A percentile compares a stretch with the other conserved stretches of the same genome.
phyloP scores from a whole-genome alignment of 1,140 invertebrate genomes.

The Zaprionus davidi region DNA sequence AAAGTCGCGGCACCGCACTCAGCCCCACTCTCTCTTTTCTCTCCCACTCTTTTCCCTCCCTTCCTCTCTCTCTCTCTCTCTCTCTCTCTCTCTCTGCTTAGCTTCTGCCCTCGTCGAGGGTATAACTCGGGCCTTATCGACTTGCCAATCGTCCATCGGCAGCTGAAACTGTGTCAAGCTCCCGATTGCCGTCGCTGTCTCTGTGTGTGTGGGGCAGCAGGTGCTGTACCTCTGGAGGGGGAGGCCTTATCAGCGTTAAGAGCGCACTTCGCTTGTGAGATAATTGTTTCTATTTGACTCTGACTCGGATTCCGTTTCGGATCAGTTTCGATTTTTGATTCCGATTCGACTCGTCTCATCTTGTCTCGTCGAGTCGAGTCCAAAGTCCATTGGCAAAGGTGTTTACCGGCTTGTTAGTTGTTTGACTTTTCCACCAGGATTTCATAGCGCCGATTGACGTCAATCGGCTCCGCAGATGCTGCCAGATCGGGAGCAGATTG shows the following conservation, averaged over 20 bases:
- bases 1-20: conserved; percentile 50
- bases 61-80: not conserved
- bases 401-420: conserved; percentile 40
- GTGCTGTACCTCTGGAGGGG: conserved; percentile 8
- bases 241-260: conserved; percentile 27
- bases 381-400: conserved; percentile 45
- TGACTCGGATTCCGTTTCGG: conserved; percentile 2
- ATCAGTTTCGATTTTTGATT: conserved; percentile 9
- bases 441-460: conserved; percentile 45
- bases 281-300: not conserved
- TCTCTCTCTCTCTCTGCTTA: not conserved
- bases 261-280: conserved; percentile 8
- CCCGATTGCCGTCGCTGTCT: conserved; percentile 3
- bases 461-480: conserved; percentile 32
- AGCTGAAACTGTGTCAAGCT: conserved; percentile 47
- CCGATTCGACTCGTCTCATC: not conserved
- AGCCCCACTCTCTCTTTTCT: not conserved
- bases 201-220: conserved; percentile 13
- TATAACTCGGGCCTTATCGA: conserved; percentile 19
- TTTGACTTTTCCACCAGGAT: conserved; percentile 55
- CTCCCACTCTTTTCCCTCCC: not conserved
- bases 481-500: conserved; percentile 19
- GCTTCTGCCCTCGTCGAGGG: not conserved
- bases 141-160: conserved; percentile 17
- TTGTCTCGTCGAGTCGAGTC: not conserved